Percentiles rank a stretch among this genome's conserved stretches.
Conservation (phyloP, 2,888 invertebrate species). For the Nineta flava region DNA sequence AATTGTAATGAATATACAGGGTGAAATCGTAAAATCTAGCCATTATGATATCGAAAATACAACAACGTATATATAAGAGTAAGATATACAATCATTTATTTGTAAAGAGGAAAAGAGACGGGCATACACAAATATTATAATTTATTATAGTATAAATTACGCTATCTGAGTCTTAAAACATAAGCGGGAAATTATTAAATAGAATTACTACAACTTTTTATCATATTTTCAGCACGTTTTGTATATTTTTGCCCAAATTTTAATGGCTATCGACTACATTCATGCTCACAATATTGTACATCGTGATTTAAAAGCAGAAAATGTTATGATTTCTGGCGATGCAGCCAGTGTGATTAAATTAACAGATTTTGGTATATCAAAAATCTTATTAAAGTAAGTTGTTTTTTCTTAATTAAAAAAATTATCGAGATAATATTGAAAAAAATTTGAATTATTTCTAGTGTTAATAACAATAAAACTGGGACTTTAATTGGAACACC, state of each 20-base stretch:
- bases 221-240: constrained; percentile 41
- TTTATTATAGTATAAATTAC: too few relatives aligned
- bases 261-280: constrained; percentile 63
- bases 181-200: background rate
- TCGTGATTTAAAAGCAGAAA: constrained; percentile 71
- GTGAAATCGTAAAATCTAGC: too few relatives aligned
- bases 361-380: constrained; percentile 75
- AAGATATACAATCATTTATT: too few relatives aligned
- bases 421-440: background rate
- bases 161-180: too few relatives aligned
- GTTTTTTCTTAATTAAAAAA: constrained; percentile 1
- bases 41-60: too few relatives aligned
- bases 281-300: constrained; percentile 65
- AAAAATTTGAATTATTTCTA: background rate
- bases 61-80: too few relatives aligned
- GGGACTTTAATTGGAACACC: constrained; percentile 60
- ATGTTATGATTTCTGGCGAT: constrained; percentile 59
- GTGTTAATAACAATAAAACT: constrained; percentile 31
- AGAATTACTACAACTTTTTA: background rate
- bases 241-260: constrained; percentile 53
- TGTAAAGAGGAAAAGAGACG: too few relatives aligned
- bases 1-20: too few relatives aligned
- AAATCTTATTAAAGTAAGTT: constrained; percentile 43
- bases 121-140: too few relatives aligned
- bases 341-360: constrained; percentile 56